Evolutionary conservation across 2,113 vertebrate genomes (phyloP), one percentile per base, ranked within the genome.

Genomic region (Chionis minor): DNA sequence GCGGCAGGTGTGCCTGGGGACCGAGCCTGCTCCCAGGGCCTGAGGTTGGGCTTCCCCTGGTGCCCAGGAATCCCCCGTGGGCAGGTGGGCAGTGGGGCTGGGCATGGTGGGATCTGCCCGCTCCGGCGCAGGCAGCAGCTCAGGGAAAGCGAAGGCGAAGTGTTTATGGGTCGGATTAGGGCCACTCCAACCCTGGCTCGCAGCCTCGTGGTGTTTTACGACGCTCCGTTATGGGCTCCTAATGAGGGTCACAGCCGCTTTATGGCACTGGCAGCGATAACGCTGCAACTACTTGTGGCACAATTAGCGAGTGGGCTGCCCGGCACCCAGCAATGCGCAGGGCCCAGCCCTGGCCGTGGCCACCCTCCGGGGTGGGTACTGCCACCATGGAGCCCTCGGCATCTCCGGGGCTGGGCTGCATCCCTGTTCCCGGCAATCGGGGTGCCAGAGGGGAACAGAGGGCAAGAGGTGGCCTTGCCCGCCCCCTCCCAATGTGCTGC

Each of bases 221-320:
- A 86, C 1, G 10, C 86, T 73, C 18, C 2, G 24, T 97, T 96
- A 97, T 77, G 88, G 96, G 88, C 89, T 97, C 65, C 95, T 97
- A 97, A 97, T 97, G 97, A 97, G 96, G 89, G 91, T 91, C 96
- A 95, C 95, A 95, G 87, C 87, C 77, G 6, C 93, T 97, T 97
- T 97, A 97, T 97, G 94, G 93, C 88, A 84, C 72, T 52, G 24
- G 84, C 62, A 81, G 92, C n/a, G 91, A 97, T 97, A 97, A 96
- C 75, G 24, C 91, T 82, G 88, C 92, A 47, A 61, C 84, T 97
- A 97, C 97, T 97, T 94, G 92, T 62, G 6, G 56, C 86, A 44
- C 86, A 96, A 96, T 96, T 97, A 96, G 85, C 28, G 12, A 84
- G 63, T 12, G 9, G 70, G 71, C 94, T 92, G 95, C 88, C 18